A percentile compares a stretch with the other conserved stretches of the same genome.
phyloP scores from a whole-genome alignment of 2,113 vertebrate genomes.

The Taurulus bubalis region DNA sequence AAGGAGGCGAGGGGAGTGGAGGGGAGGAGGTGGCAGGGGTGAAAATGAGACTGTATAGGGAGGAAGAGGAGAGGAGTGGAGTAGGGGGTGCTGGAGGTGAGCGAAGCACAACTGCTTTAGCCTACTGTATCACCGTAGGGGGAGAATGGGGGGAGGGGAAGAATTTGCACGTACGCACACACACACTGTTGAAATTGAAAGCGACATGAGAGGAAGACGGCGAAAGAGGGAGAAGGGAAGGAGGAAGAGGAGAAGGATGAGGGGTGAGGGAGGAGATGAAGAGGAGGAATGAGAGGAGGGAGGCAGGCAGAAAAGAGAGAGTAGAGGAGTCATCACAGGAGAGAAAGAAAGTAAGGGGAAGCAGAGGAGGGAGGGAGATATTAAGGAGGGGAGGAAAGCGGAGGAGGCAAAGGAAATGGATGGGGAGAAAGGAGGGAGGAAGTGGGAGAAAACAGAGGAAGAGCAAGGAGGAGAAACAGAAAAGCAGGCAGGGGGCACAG shows the following conservation, averaged over 20 bases:
- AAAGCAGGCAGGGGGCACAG: background rate
- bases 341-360: constrained; percentile 18
- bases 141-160: constrained; percentile 61
- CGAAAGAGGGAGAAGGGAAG: constrained; percentile 14
- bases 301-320: constrained; percentile 30
- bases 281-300: background rate
- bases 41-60: constrained; percentile 52
- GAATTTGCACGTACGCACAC: constrained; percentile 66
- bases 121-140: constrained; percentile 51
- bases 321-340: constrained; percentile 41
- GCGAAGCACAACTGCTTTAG: constrained; percentile 55
- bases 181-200: constrained; percentile 56
- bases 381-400: background rate
- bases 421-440: background rate
- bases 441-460: constrained; percentile 10
- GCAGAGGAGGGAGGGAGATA: constrained; percentile 9
- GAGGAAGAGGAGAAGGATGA: constrained; percentile 18
- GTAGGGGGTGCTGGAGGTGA: constrained; percentile 42
- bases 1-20: constrained; percentile 25
- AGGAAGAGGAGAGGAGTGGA: constrained; percentile 2
- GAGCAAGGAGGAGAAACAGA: background rate
- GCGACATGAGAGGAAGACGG: constrained; percentile 28
- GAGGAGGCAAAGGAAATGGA: constrained; percentile 11
- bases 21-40: constrained; percentile 52
- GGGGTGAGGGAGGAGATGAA: constrained; percentile 29